These are phyloP conservation scores for Orycteropus afer DNA, from an alignment of 2,113 vertebrate species.

Conservation along the genomic window DNA sequence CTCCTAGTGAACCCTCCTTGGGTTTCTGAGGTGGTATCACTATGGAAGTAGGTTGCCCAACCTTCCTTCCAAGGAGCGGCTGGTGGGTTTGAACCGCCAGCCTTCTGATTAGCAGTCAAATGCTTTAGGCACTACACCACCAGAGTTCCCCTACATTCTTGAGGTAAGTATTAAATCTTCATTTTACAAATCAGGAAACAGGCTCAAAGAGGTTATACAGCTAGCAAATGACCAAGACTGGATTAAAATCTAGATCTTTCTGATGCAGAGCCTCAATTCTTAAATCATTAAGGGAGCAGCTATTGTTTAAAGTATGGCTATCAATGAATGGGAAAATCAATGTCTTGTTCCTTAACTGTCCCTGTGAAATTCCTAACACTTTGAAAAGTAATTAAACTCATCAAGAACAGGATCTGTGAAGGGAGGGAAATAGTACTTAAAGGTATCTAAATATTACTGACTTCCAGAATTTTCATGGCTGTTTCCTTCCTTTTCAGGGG, in stretches of 20 bases:
- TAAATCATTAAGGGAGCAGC: conserved; percentile 2
- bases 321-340: not conserved
- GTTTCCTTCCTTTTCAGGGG: not conserved
- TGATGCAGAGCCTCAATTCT: not conserved
- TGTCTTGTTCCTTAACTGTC: not conserved
- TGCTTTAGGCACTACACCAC: too few species aligned
- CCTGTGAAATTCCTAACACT: not conserved
- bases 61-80: too few species aligned
- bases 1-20: too few species aligned
- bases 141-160: not conserved
- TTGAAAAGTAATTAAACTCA: not conserved
- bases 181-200: conserved; percentile 33
- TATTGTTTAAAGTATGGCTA: not conserved
- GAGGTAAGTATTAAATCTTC: not conserved
- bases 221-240: conserved; percentile 9
- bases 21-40: too few species aligned
- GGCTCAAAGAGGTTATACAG: conserved; percentile 1
- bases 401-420: not conserved
- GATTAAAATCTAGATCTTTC: conserved; percentile 47
- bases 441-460: not conserved
- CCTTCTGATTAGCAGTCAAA: too few species aligned
- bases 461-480: not conserved
- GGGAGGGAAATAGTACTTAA: not conserved
- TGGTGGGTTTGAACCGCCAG: too few species aligned
- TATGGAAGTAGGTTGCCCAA: too few species aligned